Percentiles rank a stretch among this genome's conserved stretches.
phyloP scores from a whole-genome alignment of 2,888 invertebrate genomes.

The Caenorhabditis macrosperma region DNA sequence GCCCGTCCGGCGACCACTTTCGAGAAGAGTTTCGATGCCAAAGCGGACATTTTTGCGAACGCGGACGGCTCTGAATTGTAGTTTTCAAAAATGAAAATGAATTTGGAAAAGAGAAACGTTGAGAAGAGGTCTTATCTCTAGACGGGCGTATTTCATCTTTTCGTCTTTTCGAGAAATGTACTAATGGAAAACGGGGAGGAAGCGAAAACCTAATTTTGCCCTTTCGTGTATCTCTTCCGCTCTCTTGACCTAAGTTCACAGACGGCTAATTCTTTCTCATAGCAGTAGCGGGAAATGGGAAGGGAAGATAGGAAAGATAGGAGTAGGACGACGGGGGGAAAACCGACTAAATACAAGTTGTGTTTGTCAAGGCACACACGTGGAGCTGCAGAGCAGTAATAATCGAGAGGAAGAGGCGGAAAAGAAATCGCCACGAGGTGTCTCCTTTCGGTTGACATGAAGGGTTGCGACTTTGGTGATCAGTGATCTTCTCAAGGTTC shows the following conservation, averaged over 20 bases:
- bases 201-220: slow-evolving; percentile 20
- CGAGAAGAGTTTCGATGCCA: slow-evolving; percentile 41
- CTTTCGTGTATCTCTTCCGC: slow-evolving; percentile 22
- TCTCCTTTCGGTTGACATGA: slow-evolving; percentile 33
- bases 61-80: not conserved
- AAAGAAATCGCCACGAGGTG: slow-evolving; percentile 37
- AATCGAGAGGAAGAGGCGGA: slow-evolving; percentile 6
- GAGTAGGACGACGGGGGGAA: slow-evolving; percentile 4
- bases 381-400: slow-evolving; percentile 28
- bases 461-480: slow-evolving; percentile 20
- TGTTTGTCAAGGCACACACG: slow-evolving; percentile 35
- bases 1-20: slow-evolving; percentile 25
- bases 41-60: slow-evolving; percentile 32
- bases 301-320: slow-evolving; percentile 3
- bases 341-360: not conserved
- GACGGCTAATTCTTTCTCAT: not conserved
- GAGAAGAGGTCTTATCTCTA: slow-evolving; percentile 27
- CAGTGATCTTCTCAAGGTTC: slow-evolving; percentile 44
- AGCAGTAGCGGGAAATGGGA: not conserved
- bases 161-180: slow-evolving; percentile 2
- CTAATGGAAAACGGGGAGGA: slow-evolving; percentile 25
- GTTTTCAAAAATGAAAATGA: not conserved
- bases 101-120: not conserved
- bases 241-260: not conserved
- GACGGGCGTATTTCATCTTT: slow-evolving; percentile 14